These are phyloP conservation scores for Calameuta idolon DNA, from an alignment of 2,888 invertebrate genomes.

Conservation along the genomic window DNA sequence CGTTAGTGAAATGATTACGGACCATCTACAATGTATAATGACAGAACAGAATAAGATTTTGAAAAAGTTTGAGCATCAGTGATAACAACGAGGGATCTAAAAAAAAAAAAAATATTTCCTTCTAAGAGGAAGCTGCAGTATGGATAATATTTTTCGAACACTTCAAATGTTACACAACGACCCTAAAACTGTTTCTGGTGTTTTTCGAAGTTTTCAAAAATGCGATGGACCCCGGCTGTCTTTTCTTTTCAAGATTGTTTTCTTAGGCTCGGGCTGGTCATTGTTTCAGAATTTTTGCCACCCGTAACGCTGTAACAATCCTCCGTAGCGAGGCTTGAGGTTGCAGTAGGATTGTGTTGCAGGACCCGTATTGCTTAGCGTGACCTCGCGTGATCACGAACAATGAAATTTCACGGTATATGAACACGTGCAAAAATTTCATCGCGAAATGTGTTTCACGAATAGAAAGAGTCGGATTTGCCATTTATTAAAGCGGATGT, in stretches of 20 bases:
- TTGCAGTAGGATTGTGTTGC: constrained; percentile 42
- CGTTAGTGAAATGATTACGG: neutral
- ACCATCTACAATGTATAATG: neutral
- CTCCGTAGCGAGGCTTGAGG: constrained; percentile 34
- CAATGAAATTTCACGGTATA: constrained; percentile 35
- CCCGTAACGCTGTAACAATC: constrained; percentile 42
- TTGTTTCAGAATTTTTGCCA: constrained; percentile 29
- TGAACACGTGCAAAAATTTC: constrained; percentile 25
- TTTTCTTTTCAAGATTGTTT: constrained; percentile 3
- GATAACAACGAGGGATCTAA: too few species aligned
- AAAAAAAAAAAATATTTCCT: neutral
- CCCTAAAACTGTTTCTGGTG: neutral
- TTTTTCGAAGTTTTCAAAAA: neutral
- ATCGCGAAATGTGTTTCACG: constrained; percentile 16
- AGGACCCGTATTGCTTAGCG: constrained; percentile 9
- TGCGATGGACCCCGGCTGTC: neutral
- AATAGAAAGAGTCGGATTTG: neutral
- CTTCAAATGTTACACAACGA: neutral
- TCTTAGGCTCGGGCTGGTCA: constrained; percentile 4
- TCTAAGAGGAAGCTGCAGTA: neutral
- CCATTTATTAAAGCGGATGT: neutral
- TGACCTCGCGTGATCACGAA: constrained; percentile 38
- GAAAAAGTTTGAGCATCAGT: too few species aligned
- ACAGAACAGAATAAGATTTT: neutral
- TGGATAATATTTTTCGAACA: neutral